phyloP scores from a whole-genome alignment of 2,113 vertebrate species.

The Protobothrops flavoviridis region DNA sequence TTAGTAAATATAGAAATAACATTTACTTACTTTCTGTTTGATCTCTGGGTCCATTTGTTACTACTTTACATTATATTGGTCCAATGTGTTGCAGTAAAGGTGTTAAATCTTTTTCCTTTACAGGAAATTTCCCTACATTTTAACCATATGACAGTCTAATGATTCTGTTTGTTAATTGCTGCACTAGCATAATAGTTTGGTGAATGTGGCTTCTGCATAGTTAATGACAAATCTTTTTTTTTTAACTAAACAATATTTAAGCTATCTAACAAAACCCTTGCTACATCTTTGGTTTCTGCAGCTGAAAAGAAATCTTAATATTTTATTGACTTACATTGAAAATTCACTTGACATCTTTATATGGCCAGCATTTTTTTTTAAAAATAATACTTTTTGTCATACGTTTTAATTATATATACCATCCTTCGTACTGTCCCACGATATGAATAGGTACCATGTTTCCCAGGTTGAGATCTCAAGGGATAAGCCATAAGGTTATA shows the following conservation, averaged over 20 bases:
- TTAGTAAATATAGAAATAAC: conserved; percentile 11
- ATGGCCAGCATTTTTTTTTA: not conserved
- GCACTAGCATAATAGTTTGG: not conserved
- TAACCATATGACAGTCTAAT: not conserved
- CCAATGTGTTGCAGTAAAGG: not conserved
- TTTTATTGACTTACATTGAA: conserved; percentile 1
- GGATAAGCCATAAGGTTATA: conserved; percentile 16
- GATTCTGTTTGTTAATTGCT: not conserved
- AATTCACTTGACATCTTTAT: conserved; percentile 35
- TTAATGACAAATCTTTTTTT: not conserved
- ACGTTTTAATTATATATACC: conserved; percentile 32
- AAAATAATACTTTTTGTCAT: conserved; percentile 4
- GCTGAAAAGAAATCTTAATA: not conserved
- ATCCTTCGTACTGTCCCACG: conserved; percentile 6
- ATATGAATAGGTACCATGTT: conserved; percentile 23
- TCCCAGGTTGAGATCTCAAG: conserved; percentile 15
- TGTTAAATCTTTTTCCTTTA: not conserved
- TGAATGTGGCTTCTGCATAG: not conserved
- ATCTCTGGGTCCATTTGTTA: conserved; percentile 25
- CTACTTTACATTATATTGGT: not conserved
- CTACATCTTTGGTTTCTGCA: not conserved
- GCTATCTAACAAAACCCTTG: not conserved
- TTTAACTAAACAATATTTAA: not conserved
- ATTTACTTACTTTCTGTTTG: not conserved
- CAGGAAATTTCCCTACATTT: not conserved